Conservation (phyloP, 1,140 invertebrate genomes). For the Anadara kagoshimensis region DNA sequence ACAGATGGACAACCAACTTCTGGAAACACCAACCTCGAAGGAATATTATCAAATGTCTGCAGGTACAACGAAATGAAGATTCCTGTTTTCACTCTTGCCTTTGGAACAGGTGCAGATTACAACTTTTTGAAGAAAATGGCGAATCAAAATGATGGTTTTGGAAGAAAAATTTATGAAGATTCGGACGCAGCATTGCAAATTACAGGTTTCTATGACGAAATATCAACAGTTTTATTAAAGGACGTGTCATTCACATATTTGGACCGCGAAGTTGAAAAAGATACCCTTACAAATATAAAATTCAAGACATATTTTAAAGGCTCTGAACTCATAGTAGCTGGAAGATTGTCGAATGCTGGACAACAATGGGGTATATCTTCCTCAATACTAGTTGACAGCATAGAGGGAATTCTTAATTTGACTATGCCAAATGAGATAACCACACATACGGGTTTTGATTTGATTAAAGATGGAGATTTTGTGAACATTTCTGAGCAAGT, state of each 20-base stretch:
- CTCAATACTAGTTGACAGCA: too few species aligned
- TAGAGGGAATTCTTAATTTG: too few species aligned
- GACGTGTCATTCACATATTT: constrained; percentile 40
- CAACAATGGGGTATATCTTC: background rate
- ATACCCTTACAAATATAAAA: constrained; percentile 47
- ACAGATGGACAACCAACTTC: constrained; percentile 84
- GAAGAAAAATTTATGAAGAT: constrained; percentile 83
- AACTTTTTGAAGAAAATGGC: constrained; percentile 80
- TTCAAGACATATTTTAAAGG: constrained; percentile 46
- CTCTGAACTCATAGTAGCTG: constrained; percentile 50
- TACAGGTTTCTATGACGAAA: constrained; percentile 77
- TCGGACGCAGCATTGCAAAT: constrained; percentile 83
- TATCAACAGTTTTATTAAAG: constrained; percentile 29
- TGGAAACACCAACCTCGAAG: constrained; percentile 76
- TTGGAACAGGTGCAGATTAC: constrained; percentile 82
- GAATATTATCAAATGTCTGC: constrained; percentile 75
- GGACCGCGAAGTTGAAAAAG: constrained; percentile 55
- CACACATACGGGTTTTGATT: too few species aligned
- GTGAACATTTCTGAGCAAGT: constrained; percentile 77
- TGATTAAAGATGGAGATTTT: background rate
- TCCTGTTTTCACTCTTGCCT: constrained; percentile 81
- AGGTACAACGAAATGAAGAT: constrained; percentile 41
- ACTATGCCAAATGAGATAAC: too few species aligned
- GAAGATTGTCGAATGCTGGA: constrained; percentile 43
- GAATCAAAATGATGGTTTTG: constrained; percentile 80